Evolutionary conservation across 1,140 invertebrate genomes (phyloP), one percentile per base, ranked within the genome.

Genomic region (Lordiphosa collinella): DNA sequence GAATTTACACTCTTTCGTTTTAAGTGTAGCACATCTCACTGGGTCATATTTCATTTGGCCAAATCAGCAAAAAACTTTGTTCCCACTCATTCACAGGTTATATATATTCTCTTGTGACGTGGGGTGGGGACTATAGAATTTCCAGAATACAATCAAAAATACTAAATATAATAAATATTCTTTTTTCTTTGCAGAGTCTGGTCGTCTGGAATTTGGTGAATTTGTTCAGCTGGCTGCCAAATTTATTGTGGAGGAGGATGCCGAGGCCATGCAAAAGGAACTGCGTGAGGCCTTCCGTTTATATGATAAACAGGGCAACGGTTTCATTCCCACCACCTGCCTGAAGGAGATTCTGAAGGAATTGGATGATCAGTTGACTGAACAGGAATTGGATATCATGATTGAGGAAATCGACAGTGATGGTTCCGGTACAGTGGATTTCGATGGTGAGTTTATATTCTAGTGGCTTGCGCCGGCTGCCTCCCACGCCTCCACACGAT

Each of bases 391-490:
- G 65, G 96, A 98, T 78, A 95, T 96, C 88, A 97, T 98, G 93
- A 98, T 98, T 87, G 96, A 97, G 80, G 97, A 98, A 92, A 98
- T 98, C 86, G 97, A 98, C 90, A 96, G 96, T 40, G 97, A 98
- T 90, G 96, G 96, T 66, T 97, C 96, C 60, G 91, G 91, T 64
- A 92, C 91, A 62, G 91, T 92, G 65, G 92, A 93, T 89, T 93
- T 93, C 89, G 92, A 93, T 90, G 92, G 92, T 93, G 84, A 90
- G 85, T 85, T 43, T 58, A 54, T 35, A 52, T 82, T 82, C 54
- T 84, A 82, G 63, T 64, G 36, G 78, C 36, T 82, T 82, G 72
- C 78, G 43, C 41, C 29, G 22, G 34, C 34, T 11, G 10, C 29
- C 41, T 25, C 36, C 18, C 25, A 34, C 49, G 11, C 48, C 5